Percentiles rank a stretch among this genome's conserved stretches.
These are phyloP conservation scores for Allophyes oxyacanthae DNA, from an alignment of 2,888 invertebrate species.

Conservation along the genomic window DNA sequence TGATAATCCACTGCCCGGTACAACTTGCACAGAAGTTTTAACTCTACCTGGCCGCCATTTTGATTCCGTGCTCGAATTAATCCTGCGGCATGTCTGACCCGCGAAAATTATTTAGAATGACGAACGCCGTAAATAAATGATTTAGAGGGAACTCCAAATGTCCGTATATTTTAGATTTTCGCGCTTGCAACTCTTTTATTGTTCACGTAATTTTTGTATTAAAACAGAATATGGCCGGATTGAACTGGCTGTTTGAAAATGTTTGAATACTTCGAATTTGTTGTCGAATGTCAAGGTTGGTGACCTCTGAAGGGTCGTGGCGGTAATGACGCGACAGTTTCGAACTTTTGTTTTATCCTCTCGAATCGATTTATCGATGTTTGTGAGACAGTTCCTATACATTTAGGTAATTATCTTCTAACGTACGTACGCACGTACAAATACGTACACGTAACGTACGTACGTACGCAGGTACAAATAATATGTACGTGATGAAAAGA, in stretches of 20 bases:
- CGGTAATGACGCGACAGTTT: conserved; percentile 52
- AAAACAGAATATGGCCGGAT: conserved; percentile 69
- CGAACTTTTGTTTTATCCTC: conserved; percentile 49
- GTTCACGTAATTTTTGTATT: conserved; percentile 71
- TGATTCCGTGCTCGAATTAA: conserved; percentile 80
- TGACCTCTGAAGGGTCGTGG: conserved; percentile 64
- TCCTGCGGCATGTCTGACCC: conserved; percentile 77
- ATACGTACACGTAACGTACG: no score
- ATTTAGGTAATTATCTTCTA: no score
- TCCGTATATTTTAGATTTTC: conserved; percentile 80
- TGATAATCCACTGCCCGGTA: conserved; percentile 71
- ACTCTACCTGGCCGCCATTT: conserved; percentile 73
- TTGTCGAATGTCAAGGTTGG: conserved; percentile 71
- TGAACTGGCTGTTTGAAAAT: conserved; percentile 61
- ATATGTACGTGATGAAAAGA: no score
- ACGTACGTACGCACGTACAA: no score
- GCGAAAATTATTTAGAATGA: conserved; percentile 81
- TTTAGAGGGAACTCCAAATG: conserved; percentile 76
- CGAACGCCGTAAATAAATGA: conserved; percentile 80
- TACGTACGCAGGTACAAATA: no score
- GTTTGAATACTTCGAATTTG: conserved; percentile 59
- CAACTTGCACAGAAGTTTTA: conserved; percentile 69
- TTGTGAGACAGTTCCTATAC: conserved; percentile 5
- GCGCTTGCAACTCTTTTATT: conserved; percentile 74
- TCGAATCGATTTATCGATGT: conserved; percentile 35